phyloP scores from a whole-genome alignment of 2,888 invertebrate species.

The Temnothorax rugatulus region DNA sequence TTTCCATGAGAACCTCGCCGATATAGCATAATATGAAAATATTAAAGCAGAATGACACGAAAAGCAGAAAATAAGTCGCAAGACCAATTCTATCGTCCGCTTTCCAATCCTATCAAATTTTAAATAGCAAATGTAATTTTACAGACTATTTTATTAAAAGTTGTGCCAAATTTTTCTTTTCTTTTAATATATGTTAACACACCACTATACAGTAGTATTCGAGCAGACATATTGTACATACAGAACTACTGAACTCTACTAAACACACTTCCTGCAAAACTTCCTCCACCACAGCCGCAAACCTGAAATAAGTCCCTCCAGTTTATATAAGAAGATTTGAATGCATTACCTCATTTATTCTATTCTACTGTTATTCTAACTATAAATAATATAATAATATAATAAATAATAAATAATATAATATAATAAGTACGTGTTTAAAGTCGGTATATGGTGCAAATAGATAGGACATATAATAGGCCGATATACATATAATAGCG shows the following conservation, averaged over 20 bases:
- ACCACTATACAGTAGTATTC: constrained; percentile 80
- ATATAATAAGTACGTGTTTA: not conserved
- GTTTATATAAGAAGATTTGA: not conserved
- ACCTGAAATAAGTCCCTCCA: constrained; percentile 60
- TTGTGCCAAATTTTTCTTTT: not conserved
- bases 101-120: constrained; percentile 62
- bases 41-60: constrained; percentile 65
- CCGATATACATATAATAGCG: not conserved
- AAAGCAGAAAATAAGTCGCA: constrained; percentile 57
- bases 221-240: constrained; percentile 79
- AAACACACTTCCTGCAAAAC: constrained; percentile 76
- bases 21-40: constrained; percentile 71
- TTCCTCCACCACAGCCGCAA: constrained; percentile 72
- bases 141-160: not conserved
- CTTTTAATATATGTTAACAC: constrained; percentile 22
- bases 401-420: too few relatives aligned
- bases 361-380: not conserved
- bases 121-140: not conserved
- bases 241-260: constrained; percentile 79
- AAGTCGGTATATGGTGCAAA: not conserved
- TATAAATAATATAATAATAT: not conserved
- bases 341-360: not conserved
- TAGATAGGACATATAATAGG: not conserved
- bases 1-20: constrained; percentile 67
- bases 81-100: constrained; percentile 47